These are phyloP conservation scores for Palythoa caribaeorum DNA, from an alignment of 92 coral and sea anemone genomes.

Conservation along the genomic window DNA sequence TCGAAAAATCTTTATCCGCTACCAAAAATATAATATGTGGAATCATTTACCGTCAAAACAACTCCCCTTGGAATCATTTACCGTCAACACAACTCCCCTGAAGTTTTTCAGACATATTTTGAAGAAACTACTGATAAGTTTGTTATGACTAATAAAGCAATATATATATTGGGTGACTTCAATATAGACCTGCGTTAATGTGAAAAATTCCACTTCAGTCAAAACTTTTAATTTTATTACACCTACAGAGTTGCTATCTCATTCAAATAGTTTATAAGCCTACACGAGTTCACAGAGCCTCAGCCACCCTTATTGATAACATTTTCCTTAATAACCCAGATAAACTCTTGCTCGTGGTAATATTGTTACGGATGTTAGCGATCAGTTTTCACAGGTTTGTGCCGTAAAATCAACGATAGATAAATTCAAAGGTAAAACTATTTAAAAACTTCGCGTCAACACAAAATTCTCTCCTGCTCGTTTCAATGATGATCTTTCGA, in stretches of 20 bases:
- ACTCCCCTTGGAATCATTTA: not conserved
- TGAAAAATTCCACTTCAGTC: not conserved
- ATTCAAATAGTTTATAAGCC: not conserved
- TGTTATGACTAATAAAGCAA: not conserved
- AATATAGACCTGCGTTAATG: not conserved
- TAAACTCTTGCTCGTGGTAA: not conserved
- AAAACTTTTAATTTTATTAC: not conserved
- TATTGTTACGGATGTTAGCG: not conserved
- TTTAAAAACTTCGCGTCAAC: not conserved
- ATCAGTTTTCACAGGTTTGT: conserved; percentile 8
- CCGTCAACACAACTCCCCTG: not conserved
- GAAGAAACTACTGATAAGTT: conserved; percentile 1
- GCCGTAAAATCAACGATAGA: not conserved
- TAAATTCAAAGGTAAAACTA: not conserved
- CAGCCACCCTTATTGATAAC: conserved; percentile 8
- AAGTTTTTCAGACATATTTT: not conserved
- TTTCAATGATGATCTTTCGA: too few relatives aligned
- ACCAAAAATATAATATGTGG: not conserved
- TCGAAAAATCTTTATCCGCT: not conserved
- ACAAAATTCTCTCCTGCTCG: not conserved
- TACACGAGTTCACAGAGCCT: not conserved
- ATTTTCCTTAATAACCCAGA: conserved; percentile 3
- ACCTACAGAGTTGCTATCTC: conserved; percentile 6
- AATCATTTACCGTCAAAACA: conserved; percentile 9
- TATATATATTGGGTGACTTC: not conserved